phyloP scores from a whole-genome alignment of 2,113 vertebrate genomes.

The Peromyscus polionotus region DNA sequence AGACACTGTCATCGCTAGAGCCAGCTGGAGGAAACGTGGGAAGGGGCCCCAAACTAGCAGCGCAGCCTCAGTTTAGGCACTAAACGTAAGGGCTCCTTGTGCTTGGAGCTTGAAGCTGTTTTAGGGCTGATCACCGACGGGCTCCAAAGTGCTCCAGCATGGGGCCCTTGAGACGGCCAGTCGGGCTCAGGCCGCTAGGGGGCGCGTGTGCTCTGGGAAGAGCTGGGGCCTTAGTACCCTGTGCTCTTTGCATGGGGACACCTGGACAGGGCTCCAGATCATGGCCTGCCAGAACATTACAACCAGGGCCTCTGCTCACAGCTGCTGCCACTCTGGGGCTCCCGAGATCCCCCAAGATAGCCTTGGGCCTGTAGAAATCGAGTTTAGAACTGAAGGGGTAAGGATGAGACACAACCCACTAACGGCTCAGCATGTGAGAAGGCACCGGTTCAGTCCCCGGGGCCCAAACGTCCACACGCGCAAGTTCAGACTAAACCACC shows the following conservation, averaged over 20 bases:
- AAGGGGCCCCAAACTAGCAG: neutral
- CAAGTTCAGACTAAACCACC: neutral
- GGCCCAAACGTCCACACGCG: neutral
- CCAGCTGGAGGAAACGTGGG: neutral
- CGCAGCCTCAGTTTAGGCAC: neutral
- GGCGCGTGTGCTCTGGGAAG: slow-evolving; percentile 60
- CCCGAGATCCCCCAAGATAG: neutral
- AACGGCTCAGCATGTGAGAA: too few relatives aligned
- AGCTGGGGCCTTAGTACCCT: accelerated
- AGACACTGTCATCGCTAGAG: neutral
- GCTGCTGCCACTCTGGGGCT: neutral
- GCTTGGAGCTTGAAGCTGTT: neutral
- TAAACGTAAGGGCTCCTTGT: neutral
- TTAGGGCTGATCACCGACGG: accelerated
- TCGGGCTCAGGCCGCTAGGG: neutral
- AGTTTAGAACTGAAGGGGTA: neutral
- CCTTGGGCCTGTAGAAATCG: neutral
- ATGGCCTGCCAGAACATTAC: neutral
- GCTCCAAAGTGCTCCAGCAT: neutral
- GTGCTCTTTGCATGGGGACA: accelerated
- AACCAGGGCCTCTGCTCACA: accelerated
- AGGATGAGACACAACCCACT: too few relatives aligned
- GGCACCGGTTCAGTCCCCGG: neutral
- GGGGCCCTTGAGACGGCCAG: accelerated
- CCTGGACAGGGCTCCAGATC: neutral